Evolutionary conservation across 2,797 vertebrate genomes (phyloP).

Genomic region (Fratercula arctica): DNA sequence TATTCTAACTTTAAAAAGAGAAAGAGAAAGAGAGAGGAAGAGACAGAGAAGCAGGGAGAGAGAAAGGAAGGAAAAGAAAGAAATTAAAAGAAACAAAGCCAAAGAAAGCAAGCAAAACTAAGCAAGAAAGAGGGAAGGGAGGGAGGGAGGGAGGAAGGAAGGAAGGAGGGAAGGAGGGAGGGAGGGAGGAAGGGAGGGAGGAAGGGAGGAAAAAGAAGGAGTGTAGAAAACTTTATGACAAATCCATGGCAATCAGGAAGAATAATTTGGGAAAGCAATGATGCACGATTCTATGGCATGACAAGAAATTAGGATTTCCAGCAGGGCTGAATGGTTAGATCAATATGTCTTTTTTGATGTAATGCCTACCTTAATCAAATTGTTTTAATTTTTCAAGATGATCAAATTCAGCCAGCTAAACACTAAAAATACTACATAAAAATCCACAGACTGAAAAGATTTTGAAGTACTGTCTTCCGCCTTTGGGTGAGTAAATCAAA

Average conservation of each 20-base stretch:
- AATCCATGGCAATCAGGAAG: background rate
- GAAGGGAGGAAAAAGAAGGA: background rate
- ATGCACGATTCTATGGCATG: background rate
- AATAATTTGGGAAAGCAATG: background rate
- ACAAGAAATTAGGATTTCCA: background rate
- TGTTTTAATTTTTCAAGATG: background rate
- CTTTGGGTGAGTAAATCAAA: background rate
- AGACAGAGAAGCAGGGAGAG: rapidly evolving
- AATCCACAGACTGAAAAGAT: background rate
- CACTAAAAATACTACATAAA: background rate
- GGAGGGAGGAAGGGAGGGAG: too few species aligned
- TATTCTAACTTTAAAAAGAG: background rate
- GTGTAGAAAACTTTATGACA: background rate
- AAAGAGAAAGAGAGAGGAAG: background rate
- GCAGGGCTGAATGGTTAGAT: background rate
- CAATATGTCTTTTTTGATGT: background rate
- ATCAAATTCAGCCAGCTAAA: background rate
- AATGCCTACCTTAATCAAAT: background rate
- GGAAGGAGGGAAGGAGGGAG: too few species aligned
- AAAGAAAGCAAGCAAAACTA: background rate
- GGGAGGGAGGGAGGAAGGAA: too few species aligned
- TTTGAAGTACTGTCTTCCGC: background rate
- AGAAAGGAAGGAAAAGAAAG: background rate
- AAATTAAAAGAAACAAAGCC: background rate
- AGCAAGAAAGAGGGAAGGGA: background rate